A percentile compares a stretch with the other conserved stretches of the same genome.
phyloP scores from a whole-genome alignment of 2,113 vertebrate species.

The Archilochus colubris region DNA sequence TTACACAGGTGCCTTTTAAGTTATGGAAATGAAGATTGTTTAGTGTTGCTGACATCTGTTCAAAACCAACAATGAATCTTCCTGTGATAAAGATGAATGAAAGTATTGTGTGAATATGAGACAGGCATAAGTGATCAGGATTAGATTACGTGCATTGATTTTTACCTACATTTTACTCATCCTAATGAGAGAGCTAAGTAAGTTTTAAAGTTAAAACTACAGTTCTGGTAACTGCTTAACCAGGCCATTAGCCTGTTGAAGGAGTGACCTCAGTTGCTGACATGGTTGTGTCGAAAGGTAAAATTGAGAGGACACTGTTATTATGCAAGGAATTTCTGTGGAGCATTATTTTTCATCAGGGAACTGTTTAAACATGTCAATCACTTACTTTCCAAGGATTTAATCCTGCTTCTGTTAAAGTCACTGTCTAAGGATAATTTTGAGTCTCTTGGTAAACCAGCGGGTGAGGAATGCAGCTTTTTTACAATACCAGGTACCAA shows the following conservation, averaged over 20 bases:
- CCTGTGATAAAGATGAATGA: neutral
- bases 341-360: conserved; percentile 57
- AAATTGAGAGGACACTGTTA: conserved; percentile 57
- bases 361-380: conserved; percentile 54
- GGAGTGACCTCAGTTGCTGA: conserved; percentile 62
- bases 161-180: neutral
- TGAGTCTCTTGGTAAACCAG: no score
- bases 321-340: conserved; percentile 57
- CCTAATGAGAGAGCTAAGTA: neutral
- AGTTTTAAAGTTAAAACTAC: neutral
- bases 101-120: neutral
- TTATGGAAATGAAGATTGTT: neutral
- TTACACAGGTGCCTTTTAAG: neutral
- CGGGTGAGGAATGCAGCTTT: no score
- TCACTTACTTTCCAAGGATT: conserved; percentile 38
- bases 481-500: no score
- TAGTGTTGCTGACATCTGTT: neutral
- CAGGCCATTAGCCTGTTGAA: conserved; percentile 10
- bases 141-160: neutral
- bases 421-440: neutral
- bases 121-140: neutral
- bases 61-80: neutral
- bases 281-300: conserved; percentile 61
- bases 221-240: neutral
- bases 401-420: neutral